Percentiles rank a stretch among this genome's conserved stretches.
These are phyloP conservation scores for Drosophila erecta DNA, from an alignment of 1,140 invertebrate species.

Conservation along the genomic window DNA sequence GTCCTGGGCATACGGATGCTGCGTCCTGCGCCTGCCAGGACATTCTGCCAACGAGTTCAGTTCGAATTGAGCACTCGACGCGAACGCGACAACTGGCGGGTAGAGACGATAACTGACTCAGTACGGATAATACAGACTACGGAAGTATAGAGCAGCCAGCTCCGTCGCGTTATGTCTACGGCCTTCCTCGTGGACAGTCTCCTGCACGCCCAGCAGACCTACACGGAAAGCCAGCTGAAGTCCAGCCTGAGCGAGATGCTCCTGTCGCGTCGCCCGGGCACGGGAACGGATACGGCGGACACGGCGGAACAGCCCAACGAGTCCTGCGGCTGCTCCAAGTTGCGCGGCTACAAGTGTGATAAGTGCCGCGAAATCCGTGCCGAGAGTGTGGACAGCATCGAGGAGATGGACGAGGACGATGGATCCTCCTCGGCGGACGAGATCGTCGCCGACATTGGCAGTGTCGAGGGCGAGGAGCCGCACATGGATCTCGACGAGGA, in stretches of 20 bases:
- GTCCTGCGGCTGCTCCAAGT: constrained; percentile 57
- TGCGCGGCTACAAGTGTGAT: constrained; percentile 80
- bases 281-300: constrained; percentile 13
- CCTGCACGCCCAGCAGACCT: constrained; percentile 78
- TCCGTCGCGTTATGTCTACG: constrained; percentile 71
- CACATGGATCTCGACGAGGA: constrained; percentile 66
- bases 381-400: constrained; percentile 74
- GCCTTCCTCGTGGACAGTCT: constrained; percentile 80
- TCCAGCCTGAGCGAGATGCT: constrained; percentile 75
- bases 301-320: constrained; percentile 15
- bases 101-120: constrained; percentile 2
- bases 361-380: constrained; percentile 75
- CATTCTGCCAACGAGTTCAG: constrained; percentile 42
- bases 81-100: constrained; percentile 56
- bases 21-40: constrained; percentile 39
- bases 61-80: constrained; percentile 77
- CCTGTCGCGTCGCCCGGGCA: constrained; percentile 50
- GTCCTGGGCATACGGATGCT: constrained; percentile 33
- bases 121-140: constrained; percentile 8
- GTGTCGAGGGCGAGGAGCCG: constrained; percentile 56
- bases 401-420: constrained; percentile 74
- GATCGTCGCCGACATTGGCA: constrained; percentile 70
- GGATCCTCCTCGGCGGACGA: constrained; percentile 74
- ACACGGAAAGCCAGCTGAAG: constrained; percentile 72
- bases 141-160: constrained; percentile 10